phyloP scores from a whole-genome alignment of 92 coral and sea anemone species.

The Porites evermanni region DNA sequence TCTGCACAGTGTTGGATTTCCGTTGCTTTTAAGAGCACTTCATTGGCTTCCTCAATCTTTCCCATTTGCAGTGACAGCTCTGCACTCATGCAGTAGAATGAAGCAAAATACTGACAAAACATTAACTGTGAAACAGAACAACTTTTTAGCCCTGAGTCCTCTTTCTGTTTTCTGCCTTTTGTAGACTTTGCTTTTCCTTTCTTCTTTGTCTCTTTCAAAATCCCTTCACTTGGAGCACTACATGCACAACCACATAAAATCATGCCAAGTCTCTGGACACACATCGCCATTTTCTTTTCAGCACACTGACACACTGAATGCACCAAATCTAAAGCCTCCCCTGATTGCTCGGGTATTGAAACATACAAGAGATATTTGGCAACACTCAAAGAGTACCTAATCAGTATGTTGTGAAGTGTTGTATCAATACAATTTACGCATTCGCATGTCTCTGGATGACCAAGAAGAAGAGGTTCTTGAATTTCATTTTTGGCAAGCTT shows the following conservation, averaged over 20 bases:
- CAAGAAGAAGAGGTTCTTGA: slow-evolving; percentile 56
- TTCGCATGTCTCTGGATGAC: slow-evolving; percentile 66
- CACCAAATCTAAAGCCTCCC: slow-evolving; percentile 39
- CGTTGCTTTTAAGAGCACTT: slow-evolving; percentile 62
- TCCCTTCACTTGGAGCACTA: not conserved
- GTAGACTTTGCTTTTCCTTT: slow-evolving; percentile 50
- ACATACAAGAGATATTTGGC: slow-evolving; percentile 62
- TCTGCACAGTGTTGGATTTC: slow-evolving; percentile 49
- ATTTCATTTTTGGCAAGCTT: slow-evolving; percentile 23
- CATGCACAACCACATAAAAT: not conserved
- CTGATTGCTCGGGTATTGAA: slow-evolving; percentile 51
- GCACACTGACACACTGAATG: slow-evolving; percentile 65
- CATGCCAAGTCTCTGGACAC: slow-evolving; percentile 57
- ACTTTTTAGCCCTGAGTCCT: not conserved
- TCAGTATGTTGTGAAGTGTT: slow-evolving; percentile 64
- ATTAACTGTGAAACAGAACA: slow-evolving; percentile 44
- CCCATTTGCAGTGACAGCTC: slow-evolving; percentile 59
- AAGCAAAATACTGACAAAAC: slow-evolving; percentile 55
- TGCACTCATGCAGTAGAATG: slow-evolving; percentile 47
- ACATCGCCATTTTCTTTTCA: slow-evolving; percentile 23
- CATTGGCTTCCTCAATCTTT: slow-evolving; percentile 57
- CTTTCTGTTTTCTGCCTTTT: slow-evolving; percentile 49
- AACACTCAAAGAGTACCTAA: slow-evolving; percentile 40
- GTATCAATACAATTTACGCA: slow-evolving; percentile 77
- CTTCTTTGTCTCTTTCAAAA: slow-evolving; percentile 45